These are phyloP conservation scores for Mesembrinibis cayennensis DNA, from an alignment of 2,113 vertebrate genomes.

Conservation along the genomic window DNA sequence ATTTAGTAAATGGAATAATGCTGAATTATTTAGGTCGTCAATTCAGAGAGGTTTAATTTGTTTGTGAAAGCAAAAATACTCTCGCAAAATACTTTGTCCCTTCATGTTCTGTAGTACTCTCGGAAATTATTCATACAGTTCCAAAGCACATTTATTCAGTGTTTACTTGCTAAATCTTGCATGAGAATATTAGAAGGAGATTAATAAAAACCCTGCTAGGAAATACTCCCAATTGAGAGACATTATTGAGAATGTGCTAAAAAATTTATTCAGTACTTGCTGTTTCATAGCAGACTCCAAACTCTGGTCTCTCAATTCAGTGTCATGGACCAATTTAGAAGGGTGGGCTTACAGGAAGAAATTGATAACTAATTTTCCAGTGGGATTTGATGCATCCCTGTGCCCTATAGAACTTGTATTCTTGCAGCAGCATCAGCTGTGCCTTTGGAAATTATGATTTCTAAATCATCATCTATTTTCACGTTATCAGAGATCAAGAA, in stretches of 20 bases:
- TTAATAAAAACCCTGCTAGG: constrained; percentile 19
- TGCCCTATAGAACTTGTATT: background rate
- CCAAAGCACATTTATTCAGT: constrained; percentile 10
- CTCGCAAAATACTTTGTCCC: constrained; percentile 8
- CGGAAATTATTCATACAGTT: constrained; percentile 38
- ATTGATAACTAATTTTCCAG: background rate
- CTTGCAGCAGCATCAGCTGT: background rate
- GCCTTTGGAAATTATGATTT: background rate
- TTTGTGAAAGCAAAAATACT: constrained; percentile 42
- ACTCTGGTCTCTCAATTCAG: background rate
- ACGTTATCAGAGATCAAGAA: background rate
- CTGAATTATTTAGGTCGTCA: constrained; percentile 23
- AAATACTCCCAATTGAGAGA: background rate
- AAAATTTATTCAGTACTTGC: constrained; percentile 10
- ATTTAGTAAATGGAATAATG: background rate
- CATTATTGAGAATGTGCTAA: background rate
- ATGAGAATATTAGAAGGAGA: constrained; percentile 46
- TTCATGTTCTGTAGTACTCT: background rate
- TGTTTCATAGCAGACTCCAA: background rate
- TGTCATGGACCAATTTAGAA: background rate
- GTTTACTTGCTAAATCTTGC: constrained; percentile 57
- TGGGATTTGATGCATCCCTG: background rate
- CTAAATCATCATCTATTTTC: background rate
- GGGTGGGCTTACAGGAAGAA: background rate
- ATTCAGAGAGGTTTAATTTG: constrained; percentile 41